These are phyloP conservation scores for Copidosoma aretas DNA, from an alignment of 2,888 invertebrate genomes.

Conservation along the genomic window DNA sequence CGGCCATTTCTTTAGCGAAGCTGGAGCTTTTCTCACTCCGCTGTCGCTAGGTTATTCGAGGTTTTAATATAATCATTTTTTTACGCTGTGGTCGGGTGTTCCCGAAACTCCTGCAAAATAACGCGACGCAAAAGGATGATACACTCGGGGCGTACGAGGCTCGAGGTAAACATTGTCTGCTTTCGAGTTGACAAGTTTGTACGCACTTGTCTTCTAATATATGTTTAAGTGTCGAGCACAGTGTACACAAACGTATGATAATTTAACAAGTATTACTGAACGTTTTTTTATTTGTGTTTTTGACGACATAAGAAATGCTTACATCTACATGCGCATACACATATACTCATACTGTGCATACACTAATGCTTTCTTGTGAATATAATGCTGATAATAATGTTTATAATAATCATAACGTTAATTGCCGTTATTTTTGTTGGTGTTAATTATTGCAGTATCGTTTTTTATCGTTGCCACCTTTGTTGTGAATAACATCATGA, in stretches of 20 bases:
- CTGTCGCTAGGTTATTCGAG: background rate
- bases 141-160: constrained; percentile 63
- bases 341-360: too few species aligned
- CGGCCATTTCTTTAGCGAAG: constrained; percentile 60
- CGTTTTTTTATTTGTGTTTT: too few species aligned
- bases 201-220: too few species aligned
- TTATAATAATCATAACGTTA: too few species aligned
- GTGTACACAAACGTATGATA: too few species aligned
- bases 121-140: constrained; percentile 63
- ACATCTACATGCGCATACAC: too few species aligned
- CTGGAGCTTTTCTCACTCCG: background rate
- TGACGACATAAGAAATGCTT: too few species aligned
- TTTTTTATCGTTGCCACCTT: constrained; percentile 6
- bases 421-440: too few species aligned
- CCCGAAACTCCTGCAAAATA: constrained; percentile 59
- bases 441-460: background rate
- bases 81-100: constrained; percentile 48
- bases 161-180: constrained; percentile 54
- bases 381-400: too few species aligned
- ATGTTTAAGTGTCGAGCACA: too few species aligned
- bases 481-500: background rate
- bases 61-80: constrained; percentile 11
- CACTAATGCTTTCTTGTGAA: too few species aligned
- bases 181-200: background rate
- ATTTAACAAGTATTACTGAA: too few species aligned